Evolutionary conservation across 1,140 invertebrate genomes (phyloP).

Genomic region (Diorhabda carinulata): DNA sequence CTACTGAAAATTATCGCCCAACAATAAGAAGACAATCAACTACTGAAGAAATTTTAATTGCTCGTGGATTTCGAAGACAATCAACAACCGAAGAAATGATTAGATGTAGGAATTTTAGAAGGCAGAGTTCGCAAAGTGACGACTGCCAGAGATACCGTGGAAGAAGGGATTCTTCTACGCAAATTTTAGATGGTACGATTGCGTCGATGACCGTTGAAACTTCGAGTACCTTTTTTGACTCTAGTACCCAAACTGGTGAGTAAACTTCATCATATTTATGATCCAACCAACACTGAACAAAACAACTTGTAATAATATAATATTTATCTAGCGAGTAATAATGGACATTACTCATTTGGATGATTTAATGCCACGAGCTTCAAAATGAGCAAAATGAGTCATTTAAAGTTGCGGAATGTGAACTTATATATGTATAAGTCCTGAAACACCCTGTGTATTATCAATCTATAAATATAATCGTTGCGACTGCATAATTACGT

Average conservation of each 20-base stretch:
- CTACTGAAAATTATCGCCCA: constrained; percentile 57
- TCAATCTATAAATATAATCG: too few species aligned
- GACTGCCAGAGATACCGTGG: constrained; percentile 73
- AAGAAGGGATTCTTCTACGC: constrained; percentile 78
- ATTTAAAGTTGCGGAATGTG: too few species aligned
- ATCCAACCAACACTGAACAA: background rate
- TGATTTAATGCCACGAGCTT: too few species aligned
- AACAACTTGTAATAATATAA: background rate
- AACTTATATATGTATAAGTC: too few species aligned
- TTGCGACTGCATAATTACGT: too few species aligned
- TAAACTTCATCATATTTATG: background rate
- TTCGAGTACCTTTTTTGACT: constrained; percentile 87
- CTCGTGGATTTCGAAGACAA: constrained; percentile 81
- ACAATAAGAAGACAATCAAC: constrained; percentile 81
- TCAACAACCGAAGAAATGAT: constrained; percentile 91
- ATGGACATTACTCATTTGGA: too few species aligned
- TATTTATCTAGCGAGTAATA: too few species aligned
- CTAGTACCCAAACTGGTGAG: constrained; percentile 88
- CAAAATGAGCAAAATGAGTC: too few species aligned
- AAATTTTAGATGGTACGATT: constrained; percentile 88
- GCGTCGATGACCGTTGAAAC: constrained; percentile 90
- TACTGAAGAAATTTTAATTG: constrained; percentile 87
- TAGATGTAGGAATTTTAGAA: constrained; percentile 78
- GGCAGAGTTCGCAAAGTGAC: constrained; percentile 76
- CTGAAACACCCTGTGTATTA: too few species aligned